Base-by-base conservation (phyloP, 2,888 invertebrate species). In the Polydrusus pterygomalis region DNA sequence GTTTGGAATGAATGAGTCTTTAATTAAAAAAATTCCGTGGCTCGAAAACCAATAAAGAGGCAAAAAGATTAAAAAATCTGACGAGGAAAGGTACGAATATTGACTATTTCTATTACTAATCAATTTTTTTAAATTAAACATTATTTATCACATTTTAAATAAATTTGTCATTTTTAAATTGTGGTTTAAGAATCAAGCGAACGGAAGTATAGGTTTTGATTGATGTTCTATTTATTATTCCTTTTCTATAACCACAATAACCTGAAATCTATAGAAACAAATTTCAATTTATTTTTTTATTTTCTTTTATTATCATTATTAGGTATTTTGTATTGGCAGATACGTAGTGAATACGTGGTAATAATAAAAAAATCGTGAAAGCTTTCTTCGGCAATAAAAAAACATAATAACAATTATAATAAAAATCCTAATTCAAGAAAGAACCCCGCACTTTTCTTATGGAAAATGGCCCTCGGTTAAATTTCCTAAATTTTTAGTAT, bases 161-260 rank as follows among this genome's bases (percentile, higher is more conserved):
- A 25, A 3, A 3, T 3, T 1, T 25, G 1, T 25, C 5, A 25
- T 3, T 25, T 25, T 25, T 25, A 3, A 25, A 25, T 30, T 56
- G 56, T 20, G 15, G 56, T 56, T 34, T 63, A 45, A 10, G n/a
- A 13, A 43, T 17, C 17, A 13, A 34, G 51, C 49, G 51, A 65
- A 65, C 49, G 65, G 51, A 65, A 65, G 30, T 51, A 49, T 10
- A 49, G 17, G 30, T 49, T n/a, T 6, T 49, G 13, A 65, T 51
- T 2, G 65, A 51, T 47, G 49, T 65, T 49, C 49, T 49, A 34
- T 51, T 30, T n/a, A 15, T 51, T 34, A 30, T 65, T 65, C 11
- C 49, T n/a, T 65, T 65, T 65, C 65, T 25, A 34, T 51, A 51
- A 65, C 65, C 65, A 11, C 65, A 51, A 15, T 30, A 15, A n/a